Conservation (phyloP, 1,140 invertebrate species). For the Zaprionus nigranus region DNA sequence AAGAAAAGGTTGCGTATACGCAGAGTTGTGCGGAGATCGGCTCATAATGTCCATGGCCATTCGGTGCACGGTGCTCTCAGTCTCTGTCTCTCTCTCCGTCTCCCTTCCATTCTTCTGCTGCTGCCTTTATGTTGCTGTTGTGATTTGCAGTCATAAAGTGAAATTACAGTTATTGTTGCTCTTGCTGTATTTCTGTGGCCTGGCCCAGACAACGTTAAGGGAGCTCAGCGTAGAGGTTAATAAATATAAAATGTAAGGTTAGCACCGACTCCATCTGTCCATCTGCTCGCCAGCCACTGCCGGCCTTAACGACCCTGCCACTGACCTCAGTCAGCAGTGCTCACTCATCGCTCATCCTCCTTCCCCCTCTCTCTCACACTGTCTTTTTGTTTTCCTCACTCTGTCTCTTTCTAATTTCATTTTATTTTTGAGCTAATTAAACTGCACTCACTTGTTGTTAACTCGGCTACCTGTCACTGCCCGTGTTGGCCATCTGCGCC, state of each 20-base stretch:
- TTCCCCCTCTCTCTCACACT: too few relatives aligned
- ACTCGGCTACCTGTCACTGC: slow-evolving; percentile 47
- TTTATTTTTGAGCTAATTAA: slow-evolving; percentile 82
- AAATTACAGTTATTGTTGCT: slow-evolving; percentile 79
- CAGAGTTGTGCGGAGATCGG: slow-evolving; percentile 55
- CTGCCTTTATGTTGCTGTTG: slow-evolving; percentile 78
- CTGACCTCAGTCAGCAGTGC: not conserved
- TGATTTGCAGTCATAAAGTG: slow-evolving; percentile 83
- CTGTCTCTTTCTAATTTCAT: slow-evolving; percentile 57
- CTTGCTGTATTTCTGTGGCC: slow-evolving; percentile 21
- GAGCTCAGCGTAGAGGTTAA: slow-evolving; percentile 62
- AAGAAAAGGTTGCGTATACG: slow-evolving; percentile 83
- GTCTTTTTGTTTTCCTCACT: not conserved
- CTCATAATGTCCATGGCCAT: slow-evolving; percentile 55
- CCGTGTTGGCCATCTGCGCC: slow-evolving; percentile 27
- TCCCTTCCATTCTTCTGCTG: slow-evolving; percentile 15
- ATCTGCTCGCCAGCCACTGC: slow-evolving; percentile 28
- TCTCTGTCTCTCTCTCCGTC: not conserved
- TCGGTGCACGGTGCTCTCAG: slow-evolving; percentile 52
- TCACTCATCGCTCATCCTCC: not conserved
- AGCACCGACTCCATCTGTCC: slow-evolving; percentile 33
- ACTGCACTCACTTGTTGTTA: slow-evolving; percentile 72
- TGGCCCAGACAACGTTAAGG: slow-evolving; percentile 26
- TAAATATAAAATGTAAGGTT: slow-evolving; percentile 80
- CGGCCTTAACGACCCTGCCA: slow-evolving; percentile 42